Base-by-base conservation (phyloP, 2,797 vertebrate species). In the Glossophaga mutica region DNA sequence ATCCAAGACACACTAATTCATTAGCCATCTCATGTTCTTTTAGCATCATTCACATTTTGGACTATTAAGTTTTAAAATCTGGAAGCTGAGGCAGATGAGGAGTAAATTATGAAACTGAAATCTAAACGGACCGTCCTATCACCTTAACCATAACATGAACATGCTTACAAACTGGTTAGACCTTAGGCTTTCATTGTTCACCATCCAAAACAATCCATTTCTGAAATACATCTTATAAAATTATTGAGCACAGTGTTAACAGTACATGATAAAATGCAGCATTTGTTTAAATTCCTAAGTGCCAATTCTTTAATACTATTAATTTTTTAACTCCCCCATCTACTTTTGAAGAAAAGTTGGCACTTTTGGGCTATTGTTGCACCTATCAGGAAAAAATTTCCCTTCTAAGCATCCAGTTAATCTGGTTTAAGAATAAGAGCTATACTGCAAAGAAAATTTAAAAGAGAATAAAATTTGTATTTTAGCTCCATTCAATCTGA, bases 61-160 rank as follows among this genome's bases (percentile, higher is more conserved):
- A 77, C n/a, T 50, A n/a, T 50, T 50, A 90, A 74, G 91, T 87
- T 96, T 83, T 74, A 57, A 90, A 92, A 81, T 83, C 86, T 96
- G 52, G 83, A 89, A 67, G 71, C 21, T 65, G 65, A 78, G 57
- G 29, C 44, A 71, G 37, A 93, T 22, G 12, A 77, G 46, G 37
- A 71, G 29, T 42, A 59, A 84, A 39, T 65, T 55, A 70, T 15
- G 29, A 83, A 91, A 83, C 34, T 74, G 34, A 77, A 71, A 86
- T 78, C 74, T 91, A 68, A 88, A 89, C 19, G 89, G 34, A 37
- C 1, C 24, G 76, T 21, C 62, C 42, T 93, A 14, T 16, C 24
- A 44, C n/a, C 77, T 5, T 91, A 37, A 46, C 81, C 55, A 44
- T 12, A 62, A 52, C 21, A 70, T 16, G 9, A 83, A 78, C 42